A percentile compares a stretch with the other conserved stretches of the same genome.
Conservation (phyloP, 2,113 vertebrate species). For the Otocyon megalotis region DNA sequence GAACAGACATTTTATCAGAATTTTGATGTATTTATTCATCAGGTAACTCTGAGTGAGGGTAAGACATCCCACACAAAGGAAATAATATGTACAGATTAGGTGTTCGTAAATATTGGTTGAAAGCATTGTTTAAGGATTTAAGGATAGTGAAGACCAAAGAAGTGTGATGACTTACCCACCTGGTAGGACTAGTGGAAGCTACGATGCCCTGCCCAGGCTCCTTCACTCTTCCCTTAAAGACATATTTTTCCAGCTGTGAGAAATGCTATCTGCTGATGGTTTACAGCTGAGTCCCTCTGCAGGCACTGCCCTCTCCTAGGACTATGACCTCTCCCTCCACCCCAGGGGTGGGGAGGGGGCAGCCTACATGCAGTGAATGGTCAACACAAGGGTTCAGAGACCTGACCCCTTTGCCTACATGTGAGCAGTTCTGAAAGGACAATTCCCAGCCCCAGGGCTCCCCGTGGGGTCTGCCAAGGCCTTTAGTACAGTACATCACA, state of each 20-base stretch:
- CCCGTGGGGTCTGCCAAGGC: not conserved
- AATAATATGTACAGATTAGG: not conserved
- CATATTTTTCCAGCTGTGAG: not conserved
- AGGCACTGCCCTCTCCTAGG: not conserved
- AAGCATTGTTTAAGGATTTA: not conserved
- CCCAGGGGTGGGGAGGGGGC: too few relatives aligned
- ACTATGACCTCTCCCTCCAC: not conserved
- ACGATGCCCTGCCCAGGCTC: not conserved
- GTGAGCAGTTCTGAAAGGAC: not conserved
- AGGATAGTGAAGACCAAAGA: not conserved
- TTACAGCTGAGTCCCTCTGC: not conserved
- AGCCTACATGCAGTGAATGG: not conserved
- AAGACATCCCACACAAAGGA: not conserved
- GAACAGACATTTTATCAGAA: conserved; percentile 2
- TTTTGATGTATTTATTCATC: not conserved
- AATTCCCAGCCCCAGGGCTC: not conserved
- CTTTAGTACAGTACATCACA: not conserved
- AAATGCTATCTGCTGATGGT: not conserved
- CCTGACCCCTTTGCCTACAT: not conserved
- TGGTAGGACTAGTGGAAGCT: not conserved
- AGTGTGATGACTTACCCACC: not conserved
- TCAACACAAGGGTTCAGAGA: not conserved
- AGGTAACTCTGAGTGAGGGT: not conserved
- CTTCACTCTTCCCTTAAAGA: not conserved
- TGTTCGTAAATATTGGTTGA: not conserved